Conservation (phyloP, 1,140 invertebrate species). For the Calephelis virginiensis region DNA sequence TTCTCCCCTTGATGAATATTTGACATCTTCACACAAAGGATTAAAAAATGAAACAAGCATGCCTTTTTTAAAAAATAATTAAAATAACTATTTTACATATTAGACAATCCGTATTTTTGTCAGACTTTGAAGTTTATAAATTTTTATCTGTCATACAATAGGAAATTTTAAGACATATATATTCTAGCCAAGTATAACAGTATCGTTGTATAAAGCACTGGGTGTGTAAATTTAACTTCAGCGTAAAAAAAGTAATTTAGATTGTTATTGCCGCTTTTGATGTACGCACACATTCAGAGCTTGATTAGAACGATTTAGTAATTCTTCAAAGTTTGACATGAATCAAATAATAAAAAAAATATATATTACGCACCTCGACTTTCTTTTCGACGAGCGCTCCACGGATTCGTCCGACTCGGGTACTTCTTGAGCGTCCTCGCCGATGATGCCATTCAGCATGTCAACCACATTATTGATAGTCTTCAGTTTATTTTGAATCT, state of each 20-base stretch:
- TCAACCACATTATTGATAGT: constrained; percentile 91
- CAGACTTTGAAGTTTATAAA: background rate
- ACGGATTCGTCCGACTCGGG: constrained; percentile 41
- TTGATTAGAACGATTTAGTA: constrained; percentile 3
- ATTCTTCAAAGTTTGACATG: constrained; percentile 17
- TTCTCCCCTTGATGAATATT: background rate
- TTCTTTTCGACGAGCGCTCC: constrained; percentile 51
- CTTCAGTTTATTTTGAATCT: constrained; percentile 90
- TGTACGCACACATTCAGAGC: too few species aligned
- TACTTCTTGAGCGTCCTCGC: constrained; percentile 79
- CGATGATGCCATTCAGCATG: constrained; percentile 89
- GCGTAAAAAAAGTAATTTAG: too few species aligned
- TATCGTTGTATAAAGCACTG: too few species aligned
- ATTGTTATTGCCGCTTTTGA: too few species aligned
- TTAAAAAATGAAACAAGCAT: constrained; percentile 1
- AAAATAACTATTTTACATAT: background rate
- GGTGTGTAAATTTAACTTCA: too few species aligned
- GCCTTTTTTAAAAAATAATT: background rate
- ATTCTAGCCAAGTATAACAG: background rate
- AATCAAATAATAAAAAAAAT: constrained; percentile 21
- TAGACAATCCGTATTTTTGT: background rate
- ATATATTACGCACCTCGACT: constrained; percentile 60
- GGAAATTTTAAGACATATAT: background rate
- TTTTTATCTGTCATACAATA: background rate
- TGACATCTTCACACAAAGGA: background rate